Base-by-base conservation (phyloP, 2,113 vertebrate genomes). In the Porphyrio hochstetteri region DNA sequence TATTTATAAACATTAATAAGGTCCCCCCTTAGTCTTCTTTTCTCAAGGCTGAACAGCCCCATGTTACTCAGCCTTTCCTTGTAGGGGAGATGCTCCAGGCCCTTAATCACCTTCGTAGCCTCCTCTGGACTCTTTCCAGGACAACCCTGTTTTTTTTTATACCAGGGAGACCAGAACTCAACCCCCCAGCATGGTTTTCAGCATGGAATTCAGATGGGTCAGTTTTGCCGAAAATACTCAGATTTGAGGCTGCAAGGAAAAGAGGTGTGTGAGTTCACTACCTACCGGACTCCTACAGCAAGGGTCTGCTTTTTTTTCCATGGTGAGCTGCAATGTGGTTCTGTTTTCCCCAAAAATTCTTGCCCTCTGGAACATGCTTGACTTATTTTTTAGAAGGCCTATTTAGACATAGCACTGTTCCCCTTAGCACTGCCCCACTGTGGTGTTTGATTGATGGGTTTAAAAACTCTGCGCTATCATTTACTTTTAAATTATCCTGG, bases 401-500 rank as follows among this genome's bases (percentile, higher is more conserved):
- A 19, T 68, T 72, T 78, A 60, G 67, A 81, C 42, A 65, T 48
- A 74, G 23, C 23, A 9, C 60, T 83, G 63, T 18, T 93, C 56
- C 67, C 33, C 27, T 61, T 77, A 93, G 59, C 42, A 52, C 63
- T 90, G 25, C 36, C 35, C 40, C 57, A 53, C 55, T 57, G 63
- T 63, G 33, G 56, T 72, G 50, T 70, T 82, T 88, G 67, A 77
- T 82, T 88, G 67, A 77, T 40, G 7, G 55, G 61, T 94, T 95
- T 52, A 3, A 60, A 88, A 65, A 82, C 19, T 29, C 0, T 25
- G 2, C n/a, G 33, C 57, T 76, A 61, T 59, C 56, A 75, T 93
- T 90, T 93, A 23, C 33, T 81, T 93, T 79, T 80, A 70, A 38
- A 44, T 95, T 90, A 93, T 96, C 38, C 48, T 67, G 29, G 12